phyloP scores from a whole-genome alignment of 2,888 invertebrate genomes.

The Rotaria macrura region DNA sequence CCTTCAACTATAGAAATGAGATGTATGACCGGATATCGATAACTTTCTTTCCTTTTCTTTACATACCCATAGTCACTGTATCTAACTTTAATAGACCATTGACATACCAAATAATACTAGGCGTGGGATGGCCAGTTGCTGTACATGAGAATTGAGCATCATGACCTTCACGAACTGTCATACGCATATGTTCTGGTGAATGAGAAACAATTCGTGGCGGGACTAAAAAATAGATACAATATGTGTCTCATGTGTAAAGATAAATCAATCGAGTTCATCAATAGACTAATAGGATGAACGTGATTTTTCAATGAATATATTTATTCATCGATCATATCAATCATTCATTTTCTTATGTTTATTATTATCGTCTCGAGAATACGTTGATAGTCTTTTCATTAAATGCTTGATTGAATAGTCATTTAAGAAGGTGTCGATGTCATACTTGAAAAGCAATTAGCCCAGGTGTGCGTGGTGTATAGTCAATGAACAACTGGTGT shows the following conservation, averaged over 20 bases:
- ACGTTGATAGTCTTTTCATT: not conserved
- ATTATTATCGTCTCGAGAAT: not conserved
- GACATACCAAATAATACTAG: conserved; percentile 11
- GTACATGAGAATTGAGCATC: not conserved
- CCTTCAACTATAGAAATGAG: not conserved
- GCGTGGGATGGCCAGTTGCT: not conserved
- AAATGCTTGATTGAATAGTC: not conserved
- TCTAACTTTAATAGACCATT: not conserved
- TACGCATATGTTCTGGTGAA: not conserved
- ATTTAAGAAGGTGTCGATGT: not conserved
- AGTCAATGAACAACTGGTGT: not conserved
- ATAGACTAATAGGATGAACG: not conserved
- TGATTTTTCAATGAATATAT: not conserved
- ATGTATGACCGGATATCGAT: not conserved
- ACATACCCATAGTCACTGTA: not conserved
- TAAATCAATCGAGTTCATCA: not conserved
- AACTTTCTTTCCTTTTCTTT: not conserved
- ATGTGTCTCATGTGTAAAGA: not conserved
- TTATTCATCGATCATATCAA: not conserved
- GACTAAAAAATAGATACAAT: not conserved
- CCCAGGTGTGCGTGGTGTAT: not conserved
- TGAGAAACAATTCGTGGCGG: not conserved
- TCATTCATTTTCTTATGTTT: too few relatives aligned
- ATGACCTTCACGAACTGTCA: not conserved
- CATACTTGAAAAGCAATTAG: not conserved